phyloP scores from a whole-genome alignment of 1,140 invertebrate species.

The Drosophila sp. region DNA sequence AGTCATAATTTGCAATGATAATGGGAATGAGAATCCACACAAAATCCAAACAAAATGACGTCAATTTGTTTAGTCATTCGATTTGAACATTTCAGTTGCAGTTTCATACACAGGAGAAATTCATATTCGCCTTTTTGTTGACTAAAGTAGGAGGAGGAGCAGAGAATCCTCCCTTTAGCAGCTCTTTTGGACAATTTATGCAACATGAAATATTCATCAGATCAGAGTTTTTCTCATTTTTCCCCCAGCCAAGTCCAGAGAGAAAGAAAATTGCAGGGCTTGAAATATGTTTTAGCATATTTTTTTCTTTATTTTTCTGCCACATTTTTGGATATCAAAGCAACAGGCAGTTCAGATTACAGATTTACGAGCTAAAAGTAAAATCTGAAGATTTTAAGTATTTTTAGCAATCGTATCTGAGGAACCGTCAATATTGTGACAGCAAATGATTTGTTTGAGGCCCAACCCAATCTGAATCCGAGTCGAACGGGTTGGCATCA shows the following conservation, averaged over 20 bases:
- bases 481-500: neutral
- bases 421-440: slow-evolving; percentile 72
- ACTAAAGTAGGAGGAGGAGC: neutral
- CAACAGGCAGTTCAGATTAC: slow-evolving; percentile 41
- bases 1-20: slow-evolving; percentile 2
- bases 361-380: slow-evolving; percentile 20
- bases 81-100: slow-evolving; percentile 30
- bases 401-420: slow-evolving; percentile 56
- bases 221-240: slow-evolving; percentile 13
- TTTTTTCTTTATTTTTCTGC: neutral
- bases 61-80: slow-evolving; percentile 45
- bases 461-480: slow-evolving; percentile 6
- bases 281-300: slow-evolving; percentile 19
- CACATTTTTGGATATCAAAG: slow-evolving; percentile 20
- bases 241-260: neutral
- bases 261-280: slow-evolving; percentile 15
- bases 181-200: slow-evolving; percentile 47
- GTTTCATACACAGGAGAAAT: neutral
- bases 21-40: slow-evolving; percentile 4
- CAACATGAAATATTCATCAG: slow-evolving; percentile 53
- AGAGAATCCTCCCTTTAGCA: neutral
- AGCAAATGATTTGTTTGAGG: slow-evolving; percentile 66
- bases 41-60: slow-evolving; percentile 33
- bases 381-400: slow-evolving; percentile 14
- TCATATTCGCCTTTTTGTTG: slow-evolving; percentile 26